Evolutionary conservation across 2,888 invertebrate genomes (phyloP).

Genomic region (Toxonevra muliebris): DNA sequence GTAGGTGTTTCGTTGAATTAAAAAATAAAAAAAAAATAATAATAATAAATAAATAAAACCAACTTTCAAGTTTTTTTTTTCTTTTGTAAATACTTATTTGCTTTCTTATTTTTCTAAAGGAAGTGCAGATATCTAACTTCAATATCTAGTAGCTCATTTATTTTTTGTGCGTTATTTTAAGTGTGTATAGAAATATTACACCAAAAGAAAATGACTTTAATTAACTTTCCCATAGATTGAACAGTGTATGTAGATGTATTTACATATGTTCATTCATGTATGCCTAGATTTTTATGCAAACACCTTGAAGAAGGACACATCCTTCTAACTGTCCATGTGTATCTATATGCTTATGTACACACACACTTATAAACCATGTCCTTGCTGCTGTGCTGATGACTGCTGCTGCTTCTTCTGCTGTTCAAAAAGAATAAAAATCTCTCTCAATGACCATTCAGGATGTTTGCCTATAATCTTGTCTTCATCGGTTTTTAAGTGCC

Average conservation of each 20-base stretch:
- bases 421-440: conserved; percentile 14
- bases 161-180: background rate
- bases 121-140: background rate
- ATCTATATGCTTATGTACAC: no score
- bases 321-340: no score
- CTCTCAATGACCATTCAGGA: conserved; percentile 36
- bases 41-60: background rate
- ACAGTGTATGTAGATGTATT: background rate
- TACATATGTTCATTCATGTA: conserved; percentile 2
- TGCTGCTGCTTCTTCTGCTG: conserved; percentile 3
- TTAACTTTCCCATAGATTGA: background rate
- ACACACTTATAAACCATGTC: conserved; percentile 10
- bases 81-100: background rate
- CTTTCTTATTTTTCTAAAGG: background rate
- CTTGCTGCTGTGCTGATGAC: conserved; percentile 22
- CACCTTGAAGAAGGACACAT: conserved; percentile 12
- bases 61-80: background rate
- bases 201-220: background rate
- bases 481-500: background rate
- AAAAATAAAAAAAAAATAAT: conserved; percentile 9
- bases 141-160: background rate
- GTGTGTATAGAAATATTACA: background rate
- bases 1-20: conserved; percentile 7
- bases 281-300: conserved; percentile 6
- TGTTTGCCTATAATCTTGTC: conserved; percentile 34